These are phyloP conservation scores for Heliconius nattereri DNA, from an alignment of 1,140 invertebrate species.

Conservation along the genomic window DNA sequence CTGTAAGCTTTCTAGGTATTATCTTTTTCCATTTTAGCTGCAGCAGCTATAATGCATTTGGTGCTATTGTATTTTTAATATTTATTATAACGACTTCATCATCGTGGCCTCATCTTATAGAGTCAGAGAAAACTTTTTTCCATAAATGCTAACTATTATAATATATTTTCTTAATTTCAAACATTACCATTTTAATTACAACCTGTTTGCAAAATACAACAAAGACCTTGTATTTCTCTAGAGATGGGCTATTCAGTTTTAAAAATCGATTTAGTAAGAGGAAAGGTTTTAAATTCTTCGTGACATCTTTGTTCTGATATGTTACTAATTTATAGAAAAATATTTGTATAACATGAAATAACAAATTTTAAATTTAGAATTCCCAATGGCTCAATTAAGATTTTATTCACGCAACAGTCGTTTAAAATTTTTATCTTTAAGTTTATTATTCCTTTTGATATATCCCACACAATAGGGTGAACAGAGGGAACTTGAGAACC, in stretches of 20 bases:
- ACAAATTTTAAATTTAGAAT: too few relatives aligned
- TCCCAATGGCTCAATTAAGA: too few relatives aligned
- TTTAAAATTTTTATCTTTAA: too few relatives aligned
- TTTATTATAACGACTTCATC: neutral
- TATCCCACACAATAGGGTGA: too few relatives aligned
- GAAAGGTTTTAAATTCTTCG: neutral
- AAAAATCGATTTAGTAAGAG: neutral
- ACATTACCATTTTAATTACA: neutral
- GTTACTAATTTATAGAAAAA: too few relatives aligned
- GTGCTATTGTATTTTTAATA: neutral
- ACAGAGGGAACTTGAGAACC: too few relatives aligned
- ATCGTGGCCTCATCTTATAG: too few relatives aligned
- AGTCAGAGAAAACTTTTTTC: too few relatives aligned
- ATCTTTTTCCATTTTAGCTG: neutral
- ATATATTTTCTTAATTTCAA: constrained; percentile 3
- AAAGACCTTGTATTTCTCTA: neutral
- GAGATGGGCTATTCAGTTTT: neutral
- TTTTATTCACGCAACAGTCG: too few relatives aligned
- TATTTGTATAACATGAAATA: too few relatives aligned
- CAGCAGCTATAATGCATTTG: neutral
- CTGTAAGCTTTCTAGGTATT: neutral
- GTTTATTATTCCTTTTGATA: too few relatives aligned
- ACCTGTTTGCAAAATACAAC: neutral
- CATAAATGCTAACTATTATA: too few relatives aligned
- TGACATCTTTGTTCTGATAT: neutral